Percentiles rank a stretch among this genome's conserved stretches.
phyloP scores from a whole-genome alignment of 2,797 vertebrate species.

The Sebastes elongatus region DNA sequence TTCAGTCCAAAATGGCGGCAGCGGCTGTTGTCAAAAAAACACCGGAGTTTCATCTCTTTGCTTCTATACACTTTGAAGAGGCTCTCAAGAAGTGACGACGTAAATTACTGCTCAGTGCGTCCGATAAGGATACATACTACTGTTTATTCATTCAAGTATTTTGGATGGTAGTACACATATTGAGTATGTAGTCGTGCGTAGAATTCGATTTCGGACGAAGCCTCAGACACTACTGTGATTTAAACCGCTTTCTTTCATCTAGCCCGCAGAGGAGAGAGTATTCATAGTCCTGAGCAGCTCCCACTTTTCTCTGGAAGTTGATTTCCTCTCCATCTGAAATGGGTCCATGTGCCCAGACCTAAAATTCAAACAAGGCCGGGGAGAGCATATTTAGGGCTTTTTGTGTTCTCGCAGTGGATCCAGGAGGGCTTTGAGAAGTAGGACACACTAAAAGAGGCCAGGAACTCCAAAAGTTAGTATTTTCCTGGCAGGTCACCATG shows the following conservation, averaged over 20 bases:
- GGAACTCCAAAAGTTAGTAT: conserved; percentile 44
- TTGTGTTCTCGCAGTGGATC: conserved; percentile 36
- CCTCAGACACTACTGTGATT: not conserved
- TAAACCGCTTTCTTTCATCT: not conserved
- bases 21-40: too few relatives aligned
- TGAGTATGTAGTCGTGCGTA: too few relatives aligned
- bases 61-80: too few relatives aligned
- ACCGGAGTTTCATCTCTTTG: too few relatives aligned
- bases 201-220: too few relatives aligned
- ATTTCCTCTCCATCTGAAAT: conserved; percentile 54
- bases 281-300: conserved; percentile 10
- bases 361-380: conserved; percentile 59
- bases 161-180: rapidly evolving
- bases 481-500: conserved; percentile 66
- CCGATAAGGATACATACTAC: too few relatives aligned
- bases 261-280: not conserved
- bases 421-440: conserved; percentile 56
- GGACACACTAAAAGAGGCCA: conserved; percentile 51
- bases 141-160: too few relatives aligned
- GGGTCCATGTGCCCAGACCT: conserved; percentile 41
- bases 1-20: too few relatives aligned
- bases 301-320: conserved; percentile 27
- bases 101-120: too few relatives aligned
- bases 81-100: too few relatives aligned
- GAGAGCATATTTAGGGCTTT: conserved; percentile 54